Evolutionary conservation across 2,888 invertebrate species (phyloP), one percentile per base, ranked within the genome.

Genomic region (Eustalomyia histrio): DNA sequence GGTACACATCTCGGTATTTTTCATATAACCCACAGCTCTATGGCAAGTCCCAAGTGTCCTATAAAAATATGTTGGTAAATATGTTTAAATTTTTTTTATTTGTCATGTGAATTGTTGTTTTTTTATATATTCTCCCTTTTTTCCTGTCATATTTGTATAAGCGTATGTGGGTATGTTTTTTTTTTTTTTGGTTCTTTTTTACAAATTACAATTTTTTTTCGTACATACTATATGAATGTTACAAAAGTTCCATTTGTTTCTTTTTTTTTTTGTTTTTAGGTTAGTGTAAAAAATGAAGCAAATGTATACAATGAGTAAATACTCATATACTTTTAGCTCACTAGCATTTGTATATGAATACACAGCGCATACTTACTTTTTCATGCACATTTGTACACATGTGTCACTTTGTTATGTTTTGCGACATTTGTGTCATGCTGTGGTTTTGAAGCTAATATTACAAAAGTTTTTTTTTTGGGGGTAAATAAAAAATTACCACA

Each of bases 371-470:
- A 33, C 43, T 73, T 64, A 33, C 43, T 73, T 24, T 21, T 21
- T 39, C 35, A 69, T 55, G 63, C 69, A 47, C 63, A 63, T 67
- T 63, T 76, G 52, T 72, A 50, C 76, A 71, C 16, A 78, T 75
- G 74, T 81, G 78, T 81, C 81, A 78, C 52, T 57, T 76, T 81
- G 78, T 75, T 78, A 67, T 67, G 18, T 81, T 74, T 57, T 75
- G 71, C 71, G 71, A 74, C 78, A 81, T 74, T 71, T 78, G 67
- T 78, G 81, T 75, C 81, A 78, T 78, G 78, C 69, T 78, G 81
- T 78, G 81, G 78, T 81, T 78, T 81, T 78, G 71, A 78, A 78
- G 74, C 81, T 71, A 81, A 81, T 81, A 78, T 75, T 78, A 81
- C 68, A 53, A 64, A 68, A 55, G 17, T 69, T 43, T 55, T 16